Evolutionary conservation across 1,140 invertebrate species (phyloP), one percentile per base, ranked within the genome.

Genomic region (Zaprionus inermis): DNA sequence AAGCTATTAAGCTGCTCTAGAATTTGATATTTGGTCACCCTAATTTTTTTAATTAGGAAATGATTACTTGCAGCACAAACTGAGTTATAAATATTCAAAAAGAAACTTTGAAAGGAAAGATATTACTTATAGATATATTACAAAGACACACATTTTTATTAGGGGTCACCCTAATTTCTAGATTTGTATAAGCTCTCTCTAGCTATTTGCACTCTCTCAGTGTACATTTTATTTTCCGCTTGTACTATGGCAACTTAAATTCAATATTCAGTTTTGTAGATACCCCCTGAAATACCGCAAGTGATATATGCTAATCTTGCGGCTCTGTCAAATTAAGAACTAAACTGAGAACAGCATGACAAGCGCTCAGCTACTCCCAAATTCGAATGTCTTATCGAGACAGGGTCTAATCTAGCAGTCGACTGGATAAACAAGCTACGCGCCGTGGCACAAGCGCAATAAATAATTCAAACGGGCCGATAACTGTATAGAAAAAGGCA

Each of bases 371-470:
- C 38, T 44, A 44, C 38, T 44, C n/a, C n/a, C 38, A 44, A 44
- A 32, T 7, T 44, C n/a, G 5, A 12, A 49, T 49, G 5, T 18
- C 44, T 22, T 49, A 49, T 20, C 44, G 44, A 22, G 44, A 18
- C 3, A 49, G 44, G 44, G 44, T 49, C 44, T 49, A 11, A 49
- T 49, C 44, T 18, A 18, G 3, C 9, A 9, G 16, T 46, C 16
- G 18, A 49, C 44, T 49, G 44, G 44, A 49, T 49, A 49, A 22
- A 49, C 44, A 49, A 49, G 16, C 44, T 49, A 9, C 44, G 5
- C n/a, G 38, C 38, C n/a, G 2, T 18, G n/a, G 38, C 14, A 5
- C 38, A 49, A 49, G 10, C 1, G 44, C 44, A 10, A 49, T 49
- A 22, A 49, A 49, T 49, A 49, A 49, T 10, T 49, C 44, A 20